Percentiles rank a stretch among this genome's conserved stretches.
These are phyloP conservation scores for Drosophila mauritiana DNA, from an alignment of 1,140 invertebrate genomes.

Conservation along the genomic window DNA sequence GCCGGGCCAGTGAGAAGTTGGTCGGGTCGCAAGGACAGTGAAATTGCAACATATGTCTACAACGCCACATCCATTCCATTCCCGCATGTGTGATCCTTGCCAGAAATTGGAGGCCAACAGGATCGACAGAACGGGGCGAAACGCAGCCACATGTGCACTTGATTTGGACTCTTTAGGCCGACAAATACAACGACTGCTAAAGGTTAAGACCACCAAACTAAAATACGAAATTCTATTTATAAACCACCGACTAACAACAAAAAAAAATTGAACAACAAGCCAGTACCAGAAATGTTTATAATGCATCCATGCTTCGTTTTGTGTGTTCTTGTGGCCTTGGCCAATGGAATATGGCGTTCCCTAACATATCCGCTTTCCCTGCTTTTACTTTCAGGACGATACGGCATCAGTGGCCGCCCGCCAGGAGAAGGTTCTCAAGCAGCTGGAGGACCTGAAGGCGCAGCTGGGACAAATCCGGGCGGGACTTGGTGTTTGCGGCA, in stretches of 20 bases:
- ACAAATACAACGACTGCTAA: conserved; percentile 80
- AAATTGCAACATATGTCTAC: conserved; percentile 9
- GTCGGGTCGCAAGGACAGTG: conserved; percentile 19
- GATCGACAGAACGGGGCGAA: conserved; percentile 36
- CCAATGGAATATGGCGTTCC: neutral
- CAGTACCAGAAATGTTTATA: conserved; percentile 14
- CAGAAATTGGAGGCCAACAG: conserved; percentile 43
- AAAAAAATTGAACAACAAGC: conserved; percentile 5
- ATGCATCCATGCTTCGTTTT: conserved; percentile 47
- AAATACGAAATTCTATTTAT: conserved; percentile 60
- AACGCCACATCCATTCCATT: conserved; percentile 43
- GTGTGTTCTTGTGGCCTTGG: conserved; percentile 43
- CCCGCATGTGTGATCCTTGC: conserved; percentile 34
- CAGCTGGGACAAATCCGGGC: conserved; percentile 70
- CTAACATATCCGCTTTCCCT: conserved; percentile 24
- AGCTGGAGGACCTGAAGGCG: conserved; percentile 74
- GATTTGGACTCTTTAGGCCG: conserved; percentile 81
- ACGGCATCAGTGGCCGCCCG: conserved; percentile 57
- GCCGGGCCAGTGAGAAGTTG: conserved; percentile 24
- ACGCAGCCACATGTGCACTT: conserved; percentile 70
- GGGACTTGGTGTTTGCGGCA: conserved; percentile 69
- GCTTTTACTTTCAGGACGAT: conserved; percentile 43
- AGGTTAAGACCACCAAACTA: conserved; percentile 73
- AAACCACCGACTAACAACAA: conserved; percentile 46
- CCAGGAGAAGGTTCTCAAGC: conserved; percentile 72